A percentile compares a stretch with the other conserved stretches of the same genome.
These are phyloP conservation scores for Champsocephalus gunnari DNA, from an alignment of 2,797 vertebrate species.

Conservation along the genomic window DNA sequence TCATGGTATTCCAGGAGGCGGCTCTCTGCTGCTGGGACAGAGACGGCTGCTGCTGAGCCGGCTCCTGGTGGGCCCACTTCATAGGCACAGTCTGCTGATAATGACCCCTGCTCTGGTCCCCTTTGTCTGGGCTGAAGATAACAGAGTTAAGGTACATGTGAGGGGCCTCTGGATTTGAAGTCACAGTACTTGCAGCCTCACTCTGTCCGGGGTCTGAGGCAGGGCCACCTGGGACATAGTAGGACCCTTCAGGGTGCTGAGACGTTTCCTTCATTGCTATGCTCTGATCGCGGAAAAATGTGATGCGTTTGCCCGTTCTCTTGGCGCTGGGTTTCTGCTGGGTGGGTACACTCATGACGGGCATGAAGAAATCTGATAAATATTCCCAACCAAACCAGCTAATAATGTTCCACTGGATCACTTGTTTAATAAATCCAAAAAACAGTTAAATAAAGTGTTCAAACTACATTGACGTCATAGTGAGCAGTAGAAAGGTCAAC, in stretches of 20 bases:
- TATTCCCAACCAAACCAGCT: constrained; percentile 33
- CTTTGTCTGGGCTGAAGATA: constrained; percentile 91
- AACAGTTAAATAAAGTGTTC: constrained; percentile 1
- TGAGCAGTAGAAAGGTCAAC: constrained; percentile 9
- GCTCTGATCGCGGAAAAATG: constrained; percentile 90
- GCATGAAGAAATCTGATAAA: constrained; percentile 75
- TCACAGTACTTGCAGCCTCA: constrained; percentile 77
- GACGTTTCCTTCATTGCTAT: constrained; percentile 87
- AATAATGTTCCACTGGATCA: constrained; percentile 12
- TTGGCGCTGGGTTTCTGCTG: constrained; percentile 93
- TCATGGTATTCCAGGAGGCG: constrained; percentile 85
- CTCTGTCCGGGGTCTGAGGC: constrained; percentile 84
- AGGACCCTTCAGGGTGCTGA: constrained; percentile 89
- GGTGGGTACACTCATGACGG: constrained; percentile 95
- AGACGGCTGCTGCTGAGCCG: constrained; percentile 81
- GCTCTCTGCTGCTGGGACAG: constrained; percentile 84
- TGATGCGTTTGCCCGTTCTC: constrained; percentile 93
- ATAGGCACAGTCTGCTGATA: constrained; percentile 91
- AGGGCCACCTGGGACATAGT: constrained; percentile 84
- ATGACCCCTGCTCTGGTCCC: constrained; percentile 88
- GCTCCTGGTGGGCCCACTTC: constrained; percentile 91
- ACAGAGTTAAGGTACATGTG: constrained; percentile 88
- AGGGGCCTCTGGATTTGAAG: constrained; percentile 77
- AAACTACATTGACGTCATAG: constrained; percentile 27
- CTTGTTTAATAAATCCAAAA: constrained; percentile 16